A percentile compares a stretch with the other conserved stretches of the same genome.
Conservation (phyloP, 2,797 vertebrate genomes). For the Platalea minor region DNA sequence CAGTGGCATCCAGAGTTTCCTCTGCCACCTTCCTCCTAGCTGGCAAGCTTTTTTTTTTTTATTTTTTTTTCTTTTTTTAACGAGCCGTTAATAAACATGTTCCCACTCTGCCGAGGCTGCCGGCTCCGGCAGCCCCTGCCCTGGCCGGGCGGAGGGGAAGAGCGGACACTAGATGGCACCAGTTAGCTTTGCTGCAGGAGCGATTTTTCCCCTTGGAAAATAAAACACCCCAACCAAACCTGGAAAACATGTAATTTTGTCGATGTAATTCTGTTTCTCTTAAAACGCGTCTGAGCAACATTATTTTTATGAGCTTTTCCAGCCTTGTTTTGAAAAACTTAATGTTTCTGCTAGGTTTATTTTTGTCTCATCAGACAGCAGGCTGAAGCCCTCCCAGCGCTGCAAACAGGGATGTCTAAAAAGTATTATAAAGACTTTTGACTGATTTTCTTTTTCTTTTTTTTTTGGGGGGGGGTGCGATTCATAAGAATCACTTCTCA, state of each 20-base stretch:
- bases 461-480: background rate
- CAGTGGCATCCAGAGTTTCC: constrained; percentile 55
- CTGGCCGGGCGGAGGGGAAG: background rate
- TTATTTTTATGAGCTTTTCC: constrained; percentile 67
- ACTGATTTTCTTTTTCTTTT: background rate
- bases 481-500: constrained; percentile 58
- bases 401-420: constrained; percentile 13
- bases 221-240: constrained; percentile 61
- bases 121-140: background rate
- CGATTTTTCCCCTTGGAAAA: constrained; percentile 46
- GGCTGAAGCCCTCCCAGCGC: background rate
- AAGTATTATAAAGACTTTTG: background rate
- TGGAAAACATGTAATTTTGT: constrained; percentile 69
- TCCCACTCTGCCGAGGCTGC: background rate
- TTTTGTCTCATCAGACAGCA: constrained; percentile 31
- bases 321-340: constrained; percentile 63
- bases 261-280: constrained; percentile 60
- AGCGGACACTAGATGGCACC: constrained; percentile 51
- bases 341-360: constrained; percentile 58
- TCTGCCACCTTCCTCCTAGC: constrained; percentile 36
- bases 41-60: background rate
- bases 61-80: background rate
- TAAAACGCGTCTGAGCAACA: constrained; percentile 62
- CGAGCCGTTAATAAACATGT: background rate
- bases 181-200: constrained; percentile 18